Base-by-base conservation (phyloP, 2,797 vertebrate species). In the Chanos chanos region DNA sequence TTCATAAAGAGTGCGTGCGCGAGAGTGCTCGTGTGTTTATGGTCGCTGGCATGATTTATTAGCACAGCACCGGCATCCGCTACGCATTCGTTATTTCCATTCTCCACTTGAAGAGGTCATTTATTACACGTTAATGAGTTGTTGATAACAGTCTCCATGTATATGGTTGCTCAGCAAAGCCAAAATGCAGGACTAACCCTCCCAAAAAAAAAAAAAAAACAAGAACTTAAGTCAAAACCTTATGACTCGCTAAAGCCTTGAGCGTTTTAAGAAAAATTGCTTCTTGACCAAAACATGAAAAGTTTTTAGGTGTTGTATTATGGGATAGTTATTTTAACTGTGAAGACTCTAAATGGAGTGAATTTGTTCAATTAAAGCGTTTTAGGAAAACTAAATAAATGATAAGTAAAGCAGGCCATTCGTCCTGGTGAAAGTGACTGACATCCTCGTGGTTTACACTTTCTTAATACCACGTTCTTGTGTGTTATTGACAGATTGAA, bases 121-220 rank as follows among this genome's bases (percentile, higher is more conserved):
- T 85, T 77, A 76, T 80, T 82, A 83, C 56, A 45, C 63, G 43
- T 73, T 83, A 84, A 87, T 86, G 79, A 81, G 74, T 62, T 76
- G 77, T 70, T 81, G 73, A 86, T 86, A 81, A 80, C 47, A 62
- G 68, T 30, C 56, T 56, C 48, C 49, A 19, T 49, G 54, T 62
- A 62, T 55, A 50, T 50, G 64, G 50, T 34, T 21, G 28, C 18
- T 15, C 50, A 48, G 68, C 70, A 48, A 59, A 48, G 66, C 67
- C 70, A 75, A 74, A 80, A 76, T 5, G 28, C 49, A 59, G 4
- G 36, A 47, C 30, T 49, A 10, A 60, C 19, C 31, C 34, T 1
- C 4, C 49, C 7, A 43, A 8, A 3, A 8, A 2, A 6, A 45
- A 27, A 30, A 18, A n/a, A 52, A 51, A 34, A 21, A 52, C 7